Evolutionary conservation across 1,140 invertebrate genomes (phyloP), one percentile per base, ranked within the genome.

Genomic region (Apis cerana): DNA sequence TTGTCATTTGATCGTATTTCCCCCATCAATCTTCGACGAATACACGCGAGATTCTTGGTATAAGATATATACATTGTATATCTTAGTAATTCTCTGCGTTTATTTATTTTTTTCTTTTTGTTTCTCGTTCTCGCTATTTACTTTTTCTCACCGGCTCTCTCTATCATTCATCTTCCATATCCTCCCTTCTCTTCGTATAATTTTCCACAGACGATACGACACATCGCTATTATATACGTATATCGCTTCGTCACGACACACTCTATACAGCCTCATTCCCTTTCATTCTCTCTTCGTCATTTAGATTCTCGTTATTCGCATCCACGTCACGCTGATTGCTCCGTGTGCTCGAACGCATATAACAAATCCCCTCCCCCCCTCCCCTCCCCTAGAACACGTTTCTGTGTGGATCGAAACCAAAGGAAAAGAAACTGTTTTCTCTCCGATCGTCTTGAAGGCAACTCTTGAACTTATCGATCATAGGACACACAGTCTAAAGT

Each of bases 141-240:
- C 17, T 65, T 48, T 9, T 21, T 48, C 1, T 27, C 13, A 50
- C 23, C 27, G 12, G 4, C 17, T 8, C 17, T n/a, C n/a, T 75
- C n/a, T 52, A 65, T 82, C 75, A 81, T 85, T 68, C 70, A 80
- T 75, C 81, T 85, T 72, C 56, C 82, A 86, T 88, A 74, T 85
- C 85, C 62, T 76, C 81, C 88, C 74, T 80, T 85, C 79, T 85
- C 82, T 80, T 85, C 80, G 75, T 84, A 88, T 90, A 87, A 82
- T 80, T 89, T 85, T 85, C 77, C 78, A 90, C 90, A 90, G 81
- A 91, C 84, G 72, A 13, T 82, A 85, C 85, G 85, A 86, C 87
- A 59, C 83, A 81, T 70, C 50, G 27, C 23, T 83, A 71, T 87
- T 89, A 74, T 86, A 89, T 83, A 86, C 83, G 71, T n/a, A n/a